Percentiles rank a stretch among this genome's conserved stretches.
Evolutionary conservation across 2,888 invertebrate species (phyloP).

Genomic region (Protodeltote pygarga): DNA sequence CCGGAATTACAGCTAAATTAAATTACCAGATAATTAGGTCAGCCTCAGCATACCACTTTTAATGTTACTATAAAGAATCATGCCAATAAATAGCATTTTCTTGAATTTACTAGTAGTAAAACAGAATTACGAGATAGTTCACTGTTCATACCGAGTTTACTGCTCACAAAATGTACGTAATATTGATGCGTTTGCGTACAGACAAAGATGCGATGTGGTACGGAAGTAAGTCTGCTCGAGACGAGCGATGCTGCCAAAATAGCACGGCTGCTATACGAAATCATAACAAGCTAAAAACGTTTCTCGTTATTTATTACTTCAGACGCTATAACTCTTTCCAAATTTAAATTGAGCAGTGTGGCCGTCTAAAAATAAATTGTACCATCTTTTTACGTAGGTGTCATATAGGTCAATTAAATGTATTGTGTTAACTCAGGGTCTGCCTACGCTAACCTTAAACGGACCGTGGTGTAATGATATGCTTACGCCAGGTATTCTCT

Average conservation of each 20-base stretch:
- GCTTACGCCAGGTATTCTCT: too few relatives aligned
- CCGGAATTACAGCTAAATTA: slow-evolving; percentile 18
- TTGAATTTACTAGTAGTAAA: slow-evolving; percentile 34
- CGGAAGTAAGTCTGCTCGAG: slow-evolving; percentile 42
- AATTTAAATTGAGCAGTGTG: slow-evolving; percentile 8
- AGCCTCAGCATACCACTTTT: slow-evolving; percentile 41
- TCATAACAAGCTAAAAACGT: slow-evolving; percentile 40
- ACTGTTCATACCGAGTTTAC: slow-evolving; percentile 23
- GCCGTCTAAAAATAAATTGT: slow-evolving; percentile 20
- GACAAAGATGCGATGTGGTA: slow-evolving; percentile 9
- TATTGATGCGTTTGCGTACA: slow-evolving; percentile 19
- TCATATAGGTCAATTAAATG: slow-evolving; percentile 28
- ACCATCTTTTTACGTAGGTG: slow-evolving; percentile 29
- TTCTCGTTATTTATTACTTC: slow-evolving; percentile 34
- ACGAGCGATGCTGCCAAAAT: slow-evolving; percentile 43
- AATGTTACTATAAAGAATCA: slow-evolving; percentile 21
- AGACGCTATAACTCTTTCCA: neutral
- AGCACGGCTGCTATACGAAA: slow-evolving; percentile 38
- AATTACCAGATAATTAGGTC: slow-evolving; percentile 31
- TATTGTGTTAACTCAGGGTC: too few relatives aligned
- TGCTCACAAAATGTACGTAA: slow-evolving; percentile 12
- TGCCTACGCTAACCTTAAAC: too few relatives aligned
- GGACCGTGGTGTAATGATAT: too few relatives aligned
- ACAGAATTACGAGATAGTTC: slow-evolving; percentile 26
- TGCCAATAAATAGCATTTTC: slow-evolving; percentile 19